These are phyloP conservation scores for Eufriesea mexicana DNA, from an alignment of 1,140 invertebrate genomes.

Conservation along the genomic window DNA sequence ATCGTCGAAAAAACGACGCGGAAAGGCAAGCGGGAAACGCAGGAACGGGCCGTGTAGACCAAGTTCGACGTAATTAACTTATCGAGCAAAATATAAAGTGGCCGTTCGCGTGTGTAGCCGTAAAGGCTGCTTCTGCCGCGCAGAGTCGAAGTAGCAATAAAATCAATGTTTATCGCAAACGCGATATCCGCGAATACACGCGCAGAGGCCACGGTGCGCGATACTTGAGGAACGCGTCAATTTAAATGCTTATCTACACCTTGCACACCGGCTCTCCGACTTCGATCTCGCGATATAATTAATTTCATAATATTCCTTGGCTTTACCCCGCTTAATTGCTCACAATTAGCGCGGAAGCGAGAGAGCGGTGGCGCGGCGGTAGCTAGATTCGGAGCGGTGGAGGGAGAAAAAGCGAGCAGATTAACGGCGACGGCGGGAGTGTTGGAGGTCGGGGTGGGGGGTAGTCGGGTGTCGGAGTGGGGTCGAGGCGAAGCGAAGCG, in stretches of 20 bases:
- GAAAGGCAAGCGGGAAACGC: too few relatives aligned
- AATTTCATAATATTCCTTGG: constrained; percentile 66
- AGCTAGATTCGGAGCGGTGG: background rate
- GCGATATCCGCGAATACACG: background rate
- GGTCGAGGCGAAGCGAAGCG: background rate
- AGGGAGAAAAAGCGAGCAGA: background rate
- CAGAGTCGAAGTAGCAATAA: constrained; percentile 3
- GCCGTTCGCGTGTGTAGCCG: background rate
- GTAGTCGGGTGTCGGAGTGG: too few relatives aligned
- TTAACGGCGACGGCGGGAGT: too few relatives aligned
- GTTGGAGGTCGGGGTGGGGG: too few relatives aligned
- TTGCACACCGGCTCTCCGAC: constrained; percentile 21
- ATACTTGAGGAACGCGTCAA: constrained; percentile 46
- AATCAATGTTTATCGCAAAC: constrained; percentile 40
- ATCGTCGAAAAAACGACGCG: background rate
- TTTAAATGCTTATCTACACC: constrained; percentile 65
- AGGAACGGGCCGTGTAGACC: background rate
- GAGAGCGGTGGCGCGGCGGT: background rate
- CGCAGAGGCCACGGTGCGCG: background rate
- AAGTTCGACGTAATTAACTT: background rate
- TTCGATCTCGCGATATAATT: constrained; percentile 60
- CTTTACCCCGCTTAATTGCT: constrained; percentile 63
- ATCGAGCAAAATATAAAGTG: background rate
- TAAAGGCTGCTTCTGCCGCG: background rate
- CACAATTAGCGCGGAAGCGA: constrained; percentile 58